These are phyloP conservation scores for Zapornia atra DNA, from an alignment of 2,113 vertebrate genomes.

Conservation along the genomic window DNA sequence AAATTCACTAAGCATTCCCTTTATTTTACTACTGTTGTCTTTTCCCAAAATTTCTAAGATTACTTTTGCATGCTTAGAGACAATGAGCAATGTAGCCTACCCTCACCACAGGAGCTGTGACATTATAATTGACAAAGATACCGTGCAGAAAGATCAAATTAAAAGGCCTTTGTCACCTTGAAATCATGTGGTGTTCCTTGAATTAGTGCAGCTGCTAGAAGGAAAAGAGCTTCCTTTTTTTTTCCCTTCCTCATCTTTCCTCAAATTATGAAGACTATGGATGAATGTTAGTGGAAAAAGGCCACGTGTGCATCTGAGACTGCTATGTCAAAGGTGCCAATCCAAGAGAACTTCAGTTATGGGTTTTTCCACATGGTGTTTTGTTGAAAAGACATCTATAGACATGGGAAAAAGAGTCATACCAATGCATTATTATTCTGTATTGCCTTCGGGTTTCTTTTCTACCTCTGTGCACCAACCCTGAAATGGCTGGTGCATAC, in stretches of 20 bases:
- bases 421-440: neutral
- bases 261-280: neutral
- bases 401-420: neutral
- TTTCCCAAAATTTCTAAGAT: neutral
- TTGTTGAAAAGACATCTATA: neutral
- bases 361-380: neutral
- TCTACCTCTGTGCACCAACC: neutral
- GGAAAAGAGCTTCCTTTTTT: neutral
- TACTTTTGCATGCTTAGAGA: neutral
- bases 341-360: neutral
- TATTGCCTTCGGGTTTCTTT: neutral
- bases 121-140: neutral
- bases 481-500: neutral
- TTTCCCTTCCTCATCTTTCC: neutral
- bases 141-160: neutral
- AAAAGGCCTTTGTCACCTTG: neutral
- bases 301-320: neutral
- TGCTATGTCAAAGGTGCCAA: fast-evolving
- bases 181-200: neutral
- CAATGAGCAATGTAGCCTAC: neutral
- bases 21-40: neutral
- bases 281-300: neutral
- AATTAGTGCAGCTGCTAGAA: neutral
- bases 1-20: neutral
- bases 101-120: neutral